Conservation (phyloP, 2,113 vertebrate genomes). For the Bagarius yarrelli region DNA sequence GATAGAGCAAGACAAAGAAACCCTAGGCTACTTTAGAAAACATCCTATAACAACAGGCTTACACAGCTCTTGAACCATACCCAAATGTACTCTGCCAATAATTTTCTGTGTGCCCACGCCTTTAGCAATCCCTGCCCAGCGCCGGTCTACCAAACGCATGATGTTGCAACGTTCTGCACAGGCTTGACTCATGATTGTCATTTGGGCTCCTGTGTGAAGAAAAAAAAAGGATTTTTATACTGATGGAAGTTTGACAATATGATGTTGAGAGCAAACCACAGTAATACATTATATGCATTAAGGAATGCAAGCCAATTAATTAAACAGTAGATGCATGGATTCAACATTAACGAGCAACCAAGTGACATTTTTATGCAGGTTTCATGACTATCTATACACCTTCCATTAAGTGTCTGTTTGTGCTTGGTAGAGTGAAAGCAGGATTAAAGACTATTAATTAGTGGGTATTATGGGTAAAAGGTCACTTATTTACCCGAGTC, state of each 20-base stretch:
- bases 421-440: neutral
- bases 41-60: neutral
- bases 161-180: constrained; percentile 98
- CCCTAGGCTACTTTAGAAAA: neutral
- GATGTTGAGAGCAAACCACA: neutral
- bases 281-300: neutral
- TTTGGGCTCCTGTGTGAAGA: constrained; percentile 85
- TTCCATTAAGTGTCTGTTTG: neutral
- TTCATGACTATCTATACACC: too few species aligned
- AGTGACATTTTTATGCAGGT: neutral
- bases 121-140: constrained; percentile 97
- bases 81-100: constrained; percentile 94
- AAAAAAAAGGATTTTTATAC: neutral
- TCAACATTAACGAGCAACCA: neutral
- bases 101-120: constrained; percentile 98
- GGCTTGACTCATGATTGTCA: constrained; percentile 99
- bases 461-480: neutral
- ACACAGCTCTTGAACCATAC: constrained; percentile 62
- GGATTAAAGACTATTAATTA: neutral
- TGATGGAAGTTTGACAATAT: neutral
- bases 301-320: neutral
- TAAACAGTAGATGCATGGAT: neutral
- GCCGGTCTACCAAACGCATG: constrained; percentile 94
- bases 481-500: constrained; percentile 83
- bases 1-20: neutral